A percentile compares a stretch with the other conserved stretches of the same genome.
Evolutionary conservation across 1,140 invertebrate genomes (phyloP).

Genomic region (Monomorium pharaonis): DNA sequence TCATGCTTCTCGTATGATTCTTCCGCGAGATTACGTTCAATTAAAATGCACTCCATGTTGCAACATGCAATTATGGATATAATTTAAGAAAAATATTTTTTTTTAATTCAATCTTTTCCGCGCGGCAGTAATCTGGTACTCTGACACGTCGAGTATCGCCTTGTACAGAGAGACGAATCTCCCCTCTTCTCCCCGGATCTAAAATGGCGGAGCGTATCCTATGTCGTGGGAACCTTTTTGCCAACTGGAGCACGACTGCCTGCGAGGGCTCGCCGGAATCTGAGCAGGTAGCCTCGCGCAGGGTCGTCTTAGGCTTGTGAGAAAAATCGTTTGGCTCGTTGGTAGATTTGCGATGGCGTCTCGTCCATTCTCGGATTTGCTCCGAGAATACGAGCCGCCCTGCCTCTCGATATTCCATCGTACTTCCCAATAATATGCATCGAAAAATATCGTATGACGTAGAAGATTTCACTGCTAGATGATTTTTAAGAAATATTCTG

Average conservation of each 20-base stretch:
- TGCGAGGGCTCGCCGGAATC: conserved; percentile 69
- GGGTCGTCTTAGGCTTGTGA: conserved; percentile 76
- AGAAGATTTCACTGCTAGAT: neutral
- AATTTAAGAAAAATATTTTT: conserved; percentile 26
- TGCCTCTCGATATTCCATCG: conserved; percentile 18
- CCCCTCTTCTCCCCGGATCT: conserved; percentile 28
- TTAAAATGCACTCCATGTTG: neutral
- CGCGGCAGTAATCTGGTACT: conserved; percentile 34
- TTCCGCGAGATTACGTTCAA: neutral
- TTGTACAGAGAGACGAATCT: conserved; percentile 61
- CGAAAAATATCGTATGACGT: conserved; percentile 32
- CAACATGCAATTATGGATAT: conserved; percentile 11
- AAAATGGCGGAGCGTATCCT: conserved; percentile 75
- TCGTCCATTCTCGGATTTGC: conserved; percentile 63
- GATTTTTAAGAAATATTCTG: neutral
- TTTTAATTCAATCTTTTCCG: neutral
- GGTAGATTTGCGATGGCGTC: conserved; percentile 71
- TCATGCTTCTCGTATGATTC: neutral
- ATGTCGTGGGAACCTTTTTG: conserved; percentile 83
- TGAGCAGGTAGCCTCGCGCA: conserved; percentile 80
- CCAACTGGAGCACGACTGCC: conserved; percentile 81
- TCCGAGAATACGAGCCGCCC: conserved; percentile 14
- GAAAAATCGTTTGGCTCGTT: conserved; percentile 78
- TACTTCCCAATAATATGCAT: neutral
- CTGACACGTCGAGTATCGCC: conserved; percentile 32